Base-by-base conservation (phyloP, 2,888 invertebrate species). In the Oscheius myriophilus region DNA sequence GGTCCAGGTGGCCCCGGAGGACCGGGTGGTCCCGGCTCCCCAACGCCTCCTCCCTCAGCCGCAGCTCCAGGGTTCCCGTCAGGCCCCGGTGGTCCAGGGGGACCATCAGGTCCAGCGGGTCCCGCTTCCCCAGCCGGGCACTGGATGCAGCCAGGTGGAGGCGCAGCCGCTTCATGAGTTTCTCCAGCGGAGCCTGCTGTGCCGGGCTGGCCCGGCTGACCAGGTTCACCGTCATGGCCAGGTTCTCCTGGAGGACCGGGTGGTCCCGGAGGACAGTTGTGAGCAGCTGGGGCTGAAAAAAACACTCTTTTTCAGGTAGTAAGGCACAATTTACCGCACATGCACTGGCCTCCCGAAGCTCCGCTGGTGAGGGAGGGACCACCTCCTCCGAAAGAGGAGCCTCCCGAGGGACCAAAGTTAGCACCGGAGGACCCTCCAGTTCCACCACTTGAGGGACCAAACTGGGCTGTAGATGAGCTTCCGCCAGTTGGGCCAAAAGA, bases 1-100 rank as follows among this genome's bases (percentile, higher is more conserved):
- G 76, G 73, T 68, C 84, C 82, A 65, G 62, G 68, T 58, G 67
- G 72, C 61, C 81, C 82, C 57, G 76, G 71, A 62, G 78, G 74
- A 63, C 81, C 81, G 59, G 76, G 68, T 62, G 73, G 70, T 67
- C 80, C 76, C 25, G 74, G 67, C 64, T 73, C 67, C 3, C 57
- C 57, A 2, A 41, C n/a, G 1, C 16, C 9, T 9, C 57, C 43
- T 14, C 57, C 57, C 18, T 33, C 57, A 16, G 16, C 39, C 9
- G 42, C n/a, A 14, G 16, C n/a, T n/a, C 57, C 57, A 2, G 57
- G 57, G 1, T 57, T 39, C 18, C 57, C 57, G 18, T 23, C 18
- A 18, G 49, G 49, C 18, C 23, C 23, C 11, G 21, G 23, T 11
- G 49, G 49, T n/a, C 57, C 57, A 26, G 61, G 46, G 49, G 26